Base-by-base conservation (phyloP, 2,113 vertebrate genomes). In the Muntiacus muntjak region DNA sequence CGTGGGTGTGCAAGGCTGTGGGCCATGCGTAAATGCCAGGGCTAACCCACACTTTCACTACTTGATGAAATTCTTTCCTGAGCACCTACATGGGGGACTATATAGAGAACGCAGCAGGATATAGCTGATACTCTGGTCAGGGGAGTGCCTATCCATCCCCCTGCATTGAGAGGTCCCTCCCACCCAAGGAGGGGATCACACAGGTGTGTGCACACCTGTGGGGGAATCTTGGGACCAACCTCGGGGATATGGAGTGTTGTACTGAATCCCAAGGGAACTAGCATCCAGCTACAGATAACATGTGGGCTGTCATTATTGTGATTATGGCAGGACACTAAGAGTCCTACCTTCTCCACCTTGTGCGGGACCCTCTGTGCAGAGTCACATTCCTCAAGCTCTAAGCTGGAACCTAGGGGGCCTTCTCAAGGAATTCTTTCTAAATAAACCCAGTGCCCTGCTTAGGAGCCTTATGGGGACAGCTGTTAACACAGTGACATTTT, bases 401-500 rank as follows among this genome's bases (percentile, higher is more conserved):
- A 50, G 83, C 40, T 0, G 16, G 28, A 85, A 5, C 55, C 60
- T 45, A 74, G 5, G 1, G 74, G 50, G 55, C 16, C 57, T 93
- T 36, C 30, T 82, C 74, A 14, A 76, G 74, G 54, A 94, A 64
- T 81, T 90, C 88, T 87, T 78, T 79, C 87, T 96, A 62, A 92
- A 92, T 84, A 92, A 96, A 87, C 84, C 83, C 36, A 5, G 74
- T 4, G 19, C 57, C 81, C 87, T 83, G 71, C 95, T 79, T 76
- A 54, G 95, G 88, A 90, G 52, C n/a, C 60, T 92, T 52, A 14
- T 93, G 91, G 86, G 91, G 93, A 94, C 91, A 93, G 93, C 92
- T 58, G 93, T 92, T 90, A 94, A 93, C 52, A 92, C 30, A 26
- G 93, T 88, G 97, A 97, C 93, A 94, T 97, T 97, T 97, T 92